Percentiles rank a stretch among this genome's conserved stretches.
Evolutionary conservation across 2,797 vertebrate genomes (phyloP).

Genomic region (Mastacembelus armatus): DNA sequence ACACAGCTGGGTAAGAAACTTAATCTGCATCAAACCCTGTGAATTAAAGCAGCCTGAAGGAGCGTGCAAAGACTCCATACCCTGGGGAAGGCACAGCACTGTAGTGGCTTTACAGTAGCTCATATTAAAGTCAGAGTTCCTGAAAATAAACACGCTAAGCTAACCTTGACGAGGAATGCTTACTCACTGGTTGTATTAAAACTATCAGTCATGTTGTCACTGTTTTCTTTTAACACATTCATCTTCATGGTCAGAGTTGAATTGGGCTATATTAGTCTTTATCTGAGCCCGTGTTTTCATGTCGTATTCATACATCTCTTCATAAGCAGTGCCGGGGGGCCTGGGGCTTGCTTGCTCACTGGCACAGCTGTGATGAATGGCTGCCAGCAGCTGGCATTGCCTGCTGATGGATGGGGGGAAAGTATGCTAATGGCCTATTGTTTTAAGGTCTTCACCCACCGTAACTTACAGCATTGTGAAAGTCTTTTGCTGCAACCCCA

Average conservation of each 20-base stretch:
- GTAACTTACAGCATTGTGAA: slow-evolving; percentile 67
- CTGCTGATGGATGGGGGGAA: slow-evolving; percentile 59
- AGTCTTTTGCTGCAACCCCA: slow-evolving; percentile 57
- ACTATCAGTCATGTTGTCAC: slow-evolving; percentile 61
- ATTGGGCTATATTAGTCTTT: slow-evolving; percentile 59
- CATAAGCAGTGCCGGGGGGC: slow-evolving; percentile 54
- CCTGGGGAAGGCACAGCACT: background rate
- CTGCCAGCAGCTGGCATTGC: slow-evolving; percentile 55
- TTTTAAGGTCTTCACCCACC: slow-evolving; percentile 66
- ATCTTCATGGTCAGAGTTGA: slow-evolving; percentile 58
- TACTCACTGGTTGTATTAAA: slow-evolving; percentile 59
- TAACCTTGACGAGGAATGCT: slow-evolving; percentile 43
- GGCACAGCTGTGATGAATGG: slow-evolving; percentile 72
- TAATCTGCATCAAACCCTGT: slow-evolving; percentile 41
- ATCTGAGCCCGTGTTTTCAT: slow-evolving; percentile 43
- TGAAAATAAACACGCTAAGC: slow-evolving; percentile 44
- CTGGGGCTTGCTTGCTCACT: slow-evolving; percentile 47
- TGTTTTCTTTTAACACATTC: slow-evolving; percentile 50
- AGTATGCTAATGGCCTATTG: slow-evolving; percentile 76
- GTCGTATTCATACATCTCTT: slow-evolving; percentile 68
- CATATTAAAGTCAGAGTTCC: slow-evolving; percentile 34
- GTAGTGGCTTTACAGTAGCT: slow-evolving; percentile 20
- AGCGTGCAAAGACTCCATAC: slow-evolving; percentile 26
- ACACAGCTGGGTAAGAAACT: slow-evolving; percentile 4
- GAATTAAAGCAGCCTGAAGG: slow-evolving; percentile 25